A percentile compares a stretch with the other conserved stretches of the same genome.
These are phyloP conservation scores for Ispidina picta DNA, from an alignment of 2,797 vertebrate species.

Conservation along the genomic window DNA sequence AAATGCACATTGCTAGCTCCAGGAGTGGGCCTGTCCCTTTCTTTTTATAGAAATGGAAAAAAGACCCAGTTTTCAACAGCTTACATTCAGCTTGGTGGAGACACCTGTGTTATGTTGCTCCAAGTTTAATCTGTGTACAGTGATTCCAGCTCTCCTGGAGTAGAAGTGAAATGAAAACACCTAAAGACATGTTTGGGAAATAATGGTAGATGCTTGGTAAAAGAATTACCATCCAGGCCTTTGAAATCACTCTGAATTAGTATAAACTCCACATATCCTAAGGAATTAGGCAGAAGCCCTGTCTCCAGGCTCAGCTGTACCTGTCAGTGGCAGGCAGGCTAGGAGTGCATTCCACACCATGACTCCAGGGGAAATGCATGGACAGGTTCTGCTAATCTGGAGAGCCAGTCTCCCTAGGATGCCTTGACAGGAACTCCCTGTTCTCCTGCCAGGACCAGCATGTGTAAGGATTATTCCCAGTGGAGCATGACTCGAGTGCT, in stretches of 20 bases:
- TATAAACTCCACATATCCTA: background rate
- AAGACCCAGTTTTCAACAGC: background rate
- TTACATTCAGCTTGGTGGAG: background rate
- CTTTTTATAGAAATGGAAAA: background rate
- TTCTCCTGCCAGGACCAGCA: background rate
- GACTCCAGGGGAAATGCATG: background rate
- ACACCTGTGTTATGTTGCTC: background rate
- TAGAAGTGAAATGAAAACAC: background rate
- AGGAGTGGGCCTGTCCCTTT: too few species aligned
- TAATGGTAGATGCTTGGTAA: background rate
- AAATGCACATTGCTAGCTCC: background rate
- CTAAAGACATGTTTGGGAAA: background rate
- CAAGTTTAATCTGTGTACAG: background rate
- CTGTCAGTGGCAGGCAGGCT: background rate
- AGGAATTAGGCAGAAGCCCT: background rate
- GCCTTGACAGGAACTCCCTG: background rate
- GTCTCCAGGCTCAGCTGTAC: background rate
- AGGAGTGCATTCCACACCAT: background rate
- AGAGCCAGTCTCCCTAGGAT: background rate
- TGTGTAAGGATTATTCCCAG: background rate
- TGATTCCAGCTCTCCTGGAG: background rate
- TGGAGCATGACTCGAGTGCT: background rate
- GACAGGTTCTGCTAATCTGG: background rate
- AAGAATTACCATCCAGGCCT: background rate
- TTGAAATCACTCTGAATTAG: background rate